These are phyloP conservation scores for Lophochroa leadbeateri DNA, from an alignment of 2,113 vertebrate species.

Conservation along the genomic window DNA sequence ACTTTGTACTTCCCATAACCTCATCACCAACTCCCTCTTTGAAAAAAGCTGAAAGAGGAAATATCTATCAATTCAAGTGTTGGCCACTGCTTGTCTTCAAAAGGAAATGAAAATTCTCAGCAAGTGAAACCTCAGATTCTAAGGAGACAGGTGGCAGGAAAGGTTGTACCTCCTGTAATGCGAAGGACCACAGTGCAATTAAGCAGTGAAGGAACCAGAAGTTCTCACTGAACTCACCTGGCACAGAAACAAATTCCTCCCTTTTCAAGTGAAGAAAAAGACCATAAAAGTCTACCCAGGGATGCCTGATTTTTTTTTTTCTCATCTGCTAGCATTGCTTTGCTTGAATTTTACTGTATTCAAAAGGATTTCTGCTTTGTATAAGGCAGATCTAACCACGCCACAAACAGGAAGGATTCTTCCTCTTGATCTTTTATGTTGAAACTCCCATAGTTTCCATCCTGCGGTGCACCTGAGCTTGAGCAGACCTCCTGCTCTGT, in stretches of 20 bases:
- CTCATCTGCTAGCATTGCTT: not conserved
- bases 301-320: not conserved
- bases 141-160: not conserved
- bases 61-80: not conserved
- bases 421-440: not conserved
- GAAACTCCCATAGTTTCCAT: not conserved
- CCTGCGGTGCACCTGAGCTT: not conserved
- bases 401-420: not conserved
- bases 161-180: not conserved
- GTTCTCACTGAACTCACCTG: not conserved
- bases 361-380: not conserved
- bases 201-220: not conserved
- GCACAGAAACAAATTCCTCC: not conserved
- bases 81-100: not conserved
- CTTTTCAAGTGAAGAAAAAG: not conserved
- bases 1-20: not conserved
- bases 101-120: constrained; percentile 31
- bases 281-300: not conserved
- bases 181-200: not conserved
- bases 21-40: not conserved
- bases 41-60: not conserved
- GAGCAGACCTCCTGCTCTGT: not conserved
- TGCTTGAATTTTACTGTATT: not conserved
- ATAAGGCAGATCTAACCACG: not conserved
- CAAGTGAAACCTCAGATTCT: not conserved